Evolutionary conservation across 2,888 invertebrate genomes (phyloP).

Genomic region (Leptinotarsa peninsularis): DNA sequence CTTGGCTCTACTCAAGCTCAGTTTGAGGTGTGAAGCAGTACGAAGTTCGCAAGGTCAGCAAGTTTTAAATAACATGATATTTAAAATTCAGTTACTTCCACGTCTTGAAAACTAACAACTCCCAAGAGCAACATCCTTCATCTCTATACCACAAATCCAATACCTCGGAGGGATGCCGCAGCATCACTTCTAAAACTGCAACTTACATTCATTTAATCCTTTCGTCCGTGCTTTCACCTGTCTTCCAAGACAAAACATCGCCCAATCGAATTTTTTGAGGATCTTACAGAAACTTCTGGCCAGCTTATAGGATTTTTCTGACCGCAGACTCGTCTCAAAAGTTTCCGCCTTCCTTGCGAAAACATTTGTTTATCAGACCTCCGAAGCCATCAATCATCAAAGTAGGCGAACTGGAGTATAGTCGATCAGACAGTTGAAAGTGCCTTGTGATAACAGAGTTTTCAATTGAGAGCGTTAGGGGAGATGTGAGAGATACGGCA

Average conservation of each 20-base stretch:
- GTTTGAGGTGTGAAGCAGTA: too few relatives aligned
- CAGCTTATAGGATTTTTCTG: conserved; percentile 5
- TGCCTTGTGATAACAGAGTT: conserved; percentile 28
- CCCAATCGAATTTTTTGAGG: background rate
- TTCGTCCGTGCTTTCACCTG: background rate
- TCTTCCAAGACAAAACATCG: conserved; percentile 14
- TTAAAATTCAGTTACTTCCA: too few relatives aligned
- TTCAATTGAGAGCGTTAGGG: conserved; percentile 38
- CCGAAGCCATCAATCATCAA: background rate
- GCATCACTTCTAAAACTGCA: background rate
- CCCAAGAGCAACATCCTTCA: background rate
- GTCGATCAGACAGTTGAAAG: conserved; percentile 30
- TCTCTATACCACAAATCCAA: background rate
- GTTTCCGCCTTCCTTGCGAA: conserved; percentile 7
- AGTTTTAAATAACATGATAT: too few relatives aligned
- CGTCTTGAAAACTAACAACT: background rate
- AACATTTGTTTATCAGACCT: conserved; percentile 21
- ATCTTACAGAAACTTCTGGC: conserved; percentile 1
- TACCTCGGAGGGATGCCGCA: background rate
- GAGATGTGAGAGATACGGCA: conserved; percentile 39
- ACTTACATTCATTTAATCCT: conserved; percentile 18
- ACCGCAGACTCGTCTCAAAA: conserved; percentile 4
- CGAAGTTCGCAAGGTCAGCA: too few relatives aligned
- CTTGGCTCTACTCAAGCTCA: too few relatives aligned
- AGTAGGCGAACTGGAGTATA: background rate